phyloP scores from a whole-genome alignment of 35 echinoderm and acorn worm genomes.

The Lytechinus variegatus region DNA sequence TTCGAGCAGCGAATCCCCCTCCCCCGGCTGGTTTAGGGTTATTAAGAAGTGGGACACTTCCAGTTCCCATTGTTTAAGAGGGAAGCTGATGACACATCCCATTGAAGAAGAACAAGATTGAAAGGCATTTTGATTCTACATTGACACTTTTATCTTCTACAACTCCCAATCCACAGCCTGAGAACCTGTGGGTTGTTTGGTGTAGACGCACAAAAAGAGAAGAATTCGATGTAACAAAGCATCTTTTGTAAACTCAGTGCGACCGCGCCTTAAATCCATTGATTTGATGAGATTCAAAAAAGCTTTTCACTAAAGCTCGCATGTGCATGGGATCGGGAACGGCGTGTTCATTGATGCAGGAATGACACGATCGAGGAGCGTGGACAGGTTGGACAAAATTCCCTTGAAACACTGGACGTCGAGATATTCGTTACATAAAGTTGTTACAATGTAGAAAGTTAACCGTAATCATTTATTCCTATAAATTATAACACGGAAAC shows the following conservation, averaged over 20 bases:
- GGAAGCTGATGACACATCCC: not conserved
- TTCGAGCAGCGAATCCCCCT: too few relatives aligned
- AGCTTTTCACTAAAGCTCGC: not conserved
- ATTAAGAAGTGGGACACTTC: not conserved
- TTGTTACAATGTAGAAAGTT: too few relatives aligned
- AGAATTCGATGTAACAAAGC: not conserved
- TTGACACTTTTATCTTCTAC: not conserved
- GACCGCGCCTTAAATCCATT: not conserved
- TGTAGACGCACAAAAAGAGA: not conserved
- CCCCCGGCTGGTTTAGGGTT: not conserved
- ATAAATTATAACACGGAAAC: too few relatives aligned
- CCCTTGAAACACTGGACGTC: too few relatives aligned
- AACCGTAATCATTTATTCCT: too few relatives aligned
- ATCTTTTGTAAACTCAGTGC: not conserved
- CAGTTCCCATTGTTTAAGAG: not conserved
- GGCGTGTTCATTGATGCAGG: too few relatives aligned
- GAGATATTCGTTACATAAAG: too few relatives aligned
- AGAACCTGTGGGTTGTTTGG: not conserved
- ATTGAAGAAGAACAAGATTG: not conserved
- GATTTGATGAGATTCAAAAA: not conserved
- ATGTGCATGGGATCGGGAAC: too few relatives aligned
- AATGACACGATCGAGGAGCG: too few relatives aligned
- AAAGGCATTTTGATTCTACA: not conserved
- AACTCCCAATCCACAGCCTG: not conserved
- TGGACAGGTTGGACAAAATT: too few relatives aligned